phyloP scores from a whole-genome alignment of 2,797 vertebrate genomes.

The Kryptolebias ocellatus region DNA sequence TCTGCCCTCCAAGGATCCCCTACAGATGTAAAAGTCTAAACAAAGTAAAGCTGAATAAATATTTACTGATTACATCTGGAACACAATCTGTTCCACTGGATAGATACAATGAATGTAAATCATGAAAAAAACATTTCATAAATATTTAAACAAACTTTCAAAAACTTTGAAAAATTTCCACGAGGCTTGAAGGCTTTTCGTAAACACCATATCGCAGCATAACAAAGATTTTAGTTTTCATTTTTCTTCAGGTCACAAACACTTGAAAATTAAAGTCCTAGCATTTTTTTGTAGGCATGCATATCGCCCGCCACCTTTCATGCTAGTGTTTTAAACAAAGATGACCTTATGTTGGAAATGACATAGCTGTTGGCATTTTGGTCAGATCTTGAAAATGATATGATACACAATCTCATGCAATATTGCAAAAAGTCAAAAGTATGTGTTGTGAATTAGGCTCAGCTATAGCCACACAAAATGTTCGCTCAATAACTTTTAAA shows the following conservation, averaged over 20 bases:
- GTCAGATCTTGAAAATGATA: too few species aligned
- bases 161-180: not conserved
- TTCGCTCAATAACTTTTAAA: too few species aligned
- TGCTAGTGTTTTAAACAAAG: too few species aligned
- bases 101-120: not conserved
- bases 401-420: too few species aligned
- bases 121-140: not conserved
- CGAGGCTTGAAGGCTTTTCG: not conserved
- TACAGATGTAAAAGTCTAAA: constrained; percentile 10
- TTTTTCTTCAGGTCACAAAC: not conserved
- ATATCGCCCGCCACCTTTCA: too few species aligned
- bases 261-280: not conserved
- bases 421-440: too few species aligned
- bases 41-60: constrained; percentile 1
- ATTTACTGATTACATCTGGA: constrained; percentile 17
- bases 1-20: constrained; percentile 1
- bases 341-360: too few species aligned
- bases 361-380: too few species aligned
- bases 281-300: too few species aligned
- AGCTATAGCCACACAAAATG: too few species aligned
- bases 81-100: not conserved
- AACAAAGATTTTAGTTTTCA: not conserved
- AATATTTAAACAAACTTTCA: not conserved
- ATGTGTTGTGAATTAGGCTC: too few species aligned
- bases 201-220: not conserved